Evolutionary conservation across 2,888 invertebrate genomes (phyloP).

Genomic region (Vannuccia rotundouncinata): DNA sequence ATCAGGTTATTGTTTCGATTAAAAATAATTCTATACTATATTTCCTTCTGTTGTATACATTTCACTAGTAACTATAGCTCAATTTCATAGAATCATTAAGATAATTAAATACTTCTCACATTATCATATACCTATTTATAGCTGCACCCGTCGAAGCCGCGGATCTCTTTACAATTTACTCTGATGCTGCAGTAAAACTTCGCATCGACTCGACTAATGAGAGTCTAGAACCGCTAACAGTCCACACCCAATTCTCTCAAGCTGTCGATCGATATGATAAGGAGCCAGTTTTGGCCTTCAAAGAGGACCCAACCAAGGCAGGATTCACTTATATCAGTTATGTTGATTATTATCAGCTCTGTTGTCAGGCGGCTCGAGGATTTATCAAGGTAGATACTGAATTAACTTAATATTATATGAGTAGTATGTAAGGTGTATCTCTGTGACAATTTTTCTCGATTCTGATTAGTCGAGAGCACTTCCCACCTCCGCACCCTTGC

Average conservation of each 20-base stretch:
- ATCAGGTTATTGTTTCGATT: no score
- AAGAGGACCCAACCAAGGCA: background rate
- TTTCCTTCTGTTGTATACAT: no score
- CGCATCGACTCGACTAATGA: background rate
- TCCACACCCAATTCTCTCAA: background rate
- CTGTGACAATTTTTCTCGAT: no score
- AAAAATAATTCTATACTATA: no score
- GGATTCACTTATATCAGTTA: background rate
- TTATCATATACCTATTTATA: no score
- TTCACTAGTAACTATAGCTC: no score
- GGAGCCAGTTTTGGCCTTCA: background rate
- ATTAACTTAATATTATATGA: no score
- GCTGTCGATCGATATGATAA: background rate
- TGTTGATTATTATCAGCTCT: background rate
- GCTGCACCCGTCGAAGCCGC: background rate
- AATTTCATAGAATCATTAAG: no score
- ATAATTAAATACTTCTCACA: no score
- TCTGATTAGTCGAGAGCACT: no score
- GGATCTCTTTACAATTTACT: background rate
- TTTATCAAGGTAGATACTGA: background rate
- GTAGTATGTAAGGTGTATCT: no score
- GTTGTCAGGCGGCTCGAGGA: background rate
- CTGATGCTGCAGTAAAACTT: background rate
- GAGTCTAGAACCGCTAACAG: background rate
- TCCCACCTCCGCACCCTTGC: no score